Evolutionary conservation across 2,113 vertebrate species (phyloP), one percentile per base, ranked within the genome.

Genomic region (Tiliqua scincoides): DNA sequence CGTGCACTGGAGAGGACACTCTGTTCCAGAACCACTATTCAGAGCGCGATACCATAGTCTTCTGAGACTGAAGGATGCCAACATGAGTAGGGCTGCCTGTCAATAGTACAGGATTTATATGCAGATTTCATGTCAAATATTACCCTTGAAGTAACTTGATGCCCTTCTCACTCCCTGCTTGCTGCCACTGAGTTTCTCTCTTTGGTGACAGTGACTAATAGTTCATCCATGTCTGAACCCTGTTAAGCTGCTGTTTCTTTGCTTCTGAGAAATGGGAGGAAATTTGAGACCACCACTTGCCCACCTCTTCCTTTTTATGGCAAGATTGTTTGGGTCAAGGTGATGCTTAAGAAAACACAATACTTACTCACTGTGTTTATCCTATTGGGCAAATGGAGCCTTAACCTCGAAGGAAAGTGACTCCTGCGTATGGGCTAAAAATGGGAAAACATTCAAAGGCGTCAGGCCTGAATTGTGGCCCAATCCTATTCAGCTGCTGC

Each of bases 211-310:
- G 85, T 95, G 95, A 95, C 93, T 94, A 95, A 95, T 23, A 82
- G 85, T 67, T 91, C 89, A 89, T 85, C 93, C 86, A 91, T 88
- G 92, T 82, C 81, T 32, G 76, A 57, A 68, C 85, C 89, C 87
- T 87, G 92, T 93, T 87, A 79, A 92, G 79, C 25, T 74, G 83
- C 84, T 86, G 91, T 85, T 91, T 80, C 84, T 89, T 75, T 88
- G 76, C 68, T 40, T 74, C 85, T 95, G 94, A 96, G 92, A 94
- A 95, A 95, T 94, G 92, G 94, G 59, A 91, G 86, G 96, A 94
- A 95, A 92, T 95, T 86, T 65, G 91, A 96, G 96, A 30, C 79
- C 67, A 67, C 82, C 81, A 90, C 90, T 82, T 25, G 2, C 85
- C 67, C 89, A 68, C 88, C 83, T 84, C 67, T 67, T 71, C 17